These are phyloP conservation scores for Ormyrus thymus DNA, from an alignment of 2,888 invertebrate species.

Conservation along the genomic window DNA sequence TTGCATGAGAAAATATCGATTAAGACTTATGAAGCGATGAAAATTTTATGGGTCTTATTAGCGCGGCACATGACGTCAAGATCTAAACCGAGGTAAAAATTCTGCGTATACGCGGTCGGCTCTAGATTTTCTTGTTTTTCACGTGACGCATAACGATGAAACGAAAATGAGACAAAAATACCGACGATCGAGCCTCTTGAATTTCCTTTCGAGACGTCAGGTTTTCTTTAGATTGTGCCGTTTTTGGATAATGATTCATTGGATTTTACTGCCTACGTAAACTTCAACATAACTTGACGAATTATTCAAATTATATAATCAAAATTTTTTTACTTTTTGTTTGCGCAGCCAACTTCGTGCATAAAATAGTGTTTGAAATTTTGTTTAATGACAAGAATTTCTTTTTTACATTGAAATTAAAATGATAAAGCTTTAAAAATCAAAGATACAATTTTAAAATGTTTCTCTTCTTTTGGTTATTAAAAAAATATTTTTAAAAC, in stretches of 20 bases:
- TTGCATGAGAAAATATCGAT: slow-evolving; percentile 15
- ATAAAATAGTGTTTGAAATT: too few relatives aligned
- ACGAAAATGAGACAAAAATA: slow-evolving; percentile 3
- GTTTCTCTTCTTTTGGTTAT: too few relatives aligned
- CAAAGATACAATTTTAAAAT: too few relatives aligned
- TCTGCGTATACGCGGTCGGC: neutral
- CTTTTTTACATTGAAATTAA: too few relatives aligned
- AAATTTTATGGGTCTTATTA: slow-evolving; percentile 12
- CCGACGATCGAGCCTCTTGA: neutral
- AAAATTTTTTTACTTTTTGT: too few relatives aligned
- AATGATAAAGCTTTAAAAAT: too few relatives aligned
- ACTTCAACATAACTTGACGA: slow-evolving; percentile 14
- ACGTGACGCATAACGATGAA: slow-evolving; percentile 25
- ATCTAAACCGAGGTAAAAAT: slow-evolving; percentile 7
- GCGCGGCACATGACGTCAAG: slow-evolving; percentile 12
- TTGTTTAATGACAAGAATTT: too few relatives aligned
- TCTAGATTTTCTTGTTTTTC: slow-evolving; percentile 36
- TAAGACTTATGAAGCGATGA: neutral
- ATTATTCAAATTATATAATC: slow-evolving; percentile 11
- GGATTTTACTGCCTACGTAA: slow-evolving; percentile 9
- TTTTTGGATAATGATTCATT: slow-evolving; percentile 38
- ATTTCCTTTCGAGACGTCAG: slow-evolving; percentile 20
- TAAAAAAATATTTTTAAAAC: too few relatives aligned
- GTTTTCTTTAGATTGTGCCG: slow-evolving; percentile 23
- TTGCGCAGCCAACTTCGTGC: too few relatives aligned